Conservation (phyloP, 2,888 invertebrate species). For the Coenonympha arcania region DNA sequence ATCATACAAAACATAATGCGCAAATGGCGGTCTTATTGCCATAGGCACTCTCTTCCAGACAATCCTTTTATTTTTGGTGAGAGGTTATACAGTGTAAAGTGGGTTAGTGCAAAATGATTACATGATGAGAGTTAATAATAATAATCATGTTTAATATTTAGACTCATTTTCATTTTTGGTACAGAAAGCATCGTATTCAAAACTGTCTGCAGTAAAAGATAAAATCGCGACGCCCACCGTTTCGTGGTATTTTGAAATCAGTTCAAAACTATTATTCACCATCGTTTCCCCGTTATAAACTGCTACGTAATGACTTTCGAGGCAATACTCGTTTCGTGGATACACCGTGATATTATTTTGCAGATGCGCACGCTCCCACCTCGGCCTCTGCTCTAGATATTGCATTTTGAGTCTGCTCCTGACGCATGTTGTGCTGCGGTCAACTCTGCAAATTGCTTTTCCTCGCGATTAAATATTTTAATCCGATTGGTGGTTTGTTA, state of each 20-base stretch:
- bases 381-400: conserved; percentile 38
- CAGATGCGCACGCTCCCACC: conserved; percentile 14
- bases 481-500: conserved; percentile 67
- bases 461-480: conserved; percentile 71
- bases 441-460: conserved; percentile 69
- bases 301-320: conserved; percentile 13
- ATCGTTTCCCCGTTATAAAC: conserved; percentile 10
- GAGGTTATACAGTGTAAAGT: no score
- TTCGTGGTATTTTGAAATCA: conserved; percentile 4
- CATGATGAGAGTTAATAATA: no score
- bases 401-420: conserved; percentile 60
- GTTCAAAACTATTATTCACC: conserved; percentile 10
- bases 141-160: no score
- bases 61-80: no score
- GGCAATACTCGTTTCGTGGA: conserved; percentile 11
- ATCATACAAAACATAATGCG: no score
- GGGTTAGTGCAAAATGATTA: no score
- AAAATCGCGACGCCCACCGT: not conserved
- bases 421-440: conserved; percentile 67
- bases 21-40: no score
- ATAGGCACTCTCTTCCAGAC: no score
- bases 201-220: not conserved
- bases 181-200: no score
- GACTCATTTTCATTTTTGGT: no score
- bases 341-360: conserved; percentile 10